Conservation (phyloP, 2,113 vertebrate genomes). For the Hippopotamus amphibius region DNA sequence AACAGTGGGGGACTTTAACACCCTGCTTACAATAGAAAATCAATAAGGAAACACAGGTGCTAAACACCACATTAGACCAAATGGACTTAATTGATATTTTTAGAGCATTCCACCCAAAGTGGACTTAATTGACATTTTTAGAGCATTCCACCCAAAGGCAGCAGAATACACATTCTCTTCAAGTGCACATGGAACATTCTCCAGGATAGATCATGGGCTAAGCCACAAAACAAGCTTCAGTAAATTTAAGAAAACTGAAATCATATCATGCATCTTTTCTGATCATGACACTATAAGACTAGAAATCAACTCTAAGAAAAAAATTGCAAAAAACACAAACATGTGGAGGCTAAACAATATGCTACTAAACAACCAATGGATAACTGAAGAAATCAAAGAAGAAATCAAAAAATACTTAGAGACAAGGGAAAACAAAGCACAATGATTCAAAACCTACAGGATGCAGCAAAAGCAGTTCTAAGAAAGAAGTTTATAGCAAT, state of each 20-base stretch:
- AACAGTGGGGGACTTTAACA: neutral
- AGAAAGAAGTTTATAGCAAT: neutral
- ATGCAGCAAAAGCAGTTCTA: neutral
- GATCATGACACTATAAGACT: neutral
- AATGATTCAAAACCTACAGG: neutral
- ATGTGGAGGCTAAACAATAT: neutral
- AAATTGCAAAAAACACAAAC: neutral
- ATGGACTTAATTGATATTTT: neutral
- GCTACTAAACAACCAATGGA: neutral
- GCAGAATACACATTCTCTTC: neutral
- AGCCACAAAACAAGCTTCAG: neutral
- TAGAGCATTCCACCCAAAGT: neutral
- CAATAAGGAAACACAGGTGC: neutral
- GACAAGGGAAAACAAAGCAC: neutral
- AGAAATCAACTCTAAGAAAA: neutral
- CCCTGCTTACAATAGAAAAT: neutral
- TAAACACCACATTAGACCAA: neutral
- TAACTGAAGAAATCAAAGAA: neutral
- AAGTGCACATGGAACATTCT: neutral
- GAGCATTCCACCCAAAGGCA: neutral
- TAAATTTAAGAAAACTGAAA: neutral
- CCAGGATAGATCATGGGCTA: neutral
- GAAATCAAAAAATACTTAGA: neutral
- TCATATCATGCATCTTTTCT: neutral
- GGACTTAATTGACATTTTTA: neutral